phyloP scores from a whole-genome alignment of 2,888 invertebrate genomes.

The Ischnura elegans region DNA sequence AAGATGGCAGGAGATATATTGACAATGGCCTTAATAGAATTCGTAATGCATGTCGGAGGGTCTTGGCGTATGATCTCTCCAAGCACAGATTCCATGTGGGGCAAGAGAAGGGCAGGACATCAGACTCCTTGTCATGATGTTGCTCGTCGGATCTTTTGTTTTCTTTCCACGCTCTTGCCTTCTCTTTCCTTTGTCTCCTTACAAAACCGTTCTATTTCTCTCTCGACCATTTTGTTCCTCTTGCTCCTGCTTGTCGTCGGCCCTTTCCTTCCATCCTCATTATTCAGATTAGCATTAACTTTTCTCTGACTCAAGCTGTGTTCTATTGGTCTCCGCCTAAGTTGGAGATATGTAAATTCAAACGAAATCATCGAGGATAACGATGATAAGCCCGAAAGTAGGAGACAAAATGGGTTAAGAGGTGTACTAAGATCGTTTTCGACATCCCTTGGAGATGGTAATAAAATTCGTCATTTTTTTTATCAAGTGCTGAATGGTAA shows the following conservation, averaged over 20 bases:
- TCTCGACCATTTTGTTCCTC: neutral
- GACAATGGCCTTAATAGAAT: constrained; percentile 61
- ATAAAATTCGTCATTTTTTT: too few relatives aligned
- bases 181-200: constrained; percentile 13
- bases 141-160: constrained; percentile 32
- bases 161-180: constrained; percentile 8
- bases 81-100: neutral
- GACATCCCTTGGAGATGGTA: neutral
- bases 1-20: neutral
- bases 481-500: too few relatives aligned
- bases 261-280: neutral
- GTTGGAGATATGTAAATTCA: neutral
- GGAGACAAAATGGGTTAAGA: neutral
- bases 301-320: neutral
- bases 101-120: neutral
- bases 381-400: neutral
- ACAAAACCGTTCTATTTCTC: neutral
- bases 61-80: constrained; percentile 38
- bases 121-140: constrained; percentile 31
- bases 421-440: neutral
- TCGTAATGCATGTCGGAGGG: constrained; percentile 55
- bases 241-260: neutral
- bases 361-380: neutral
- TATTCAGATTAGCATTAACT: neutral
- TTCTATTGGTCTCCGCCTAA: neutral